A percentile compares a stretch with the other conserved stretches of the same genome.
These are phyloP conservation scores for Holocentrus rufus DNA, from an alignment of 2,797 vertebrate species.

Conservation along the genomic window DNA sequence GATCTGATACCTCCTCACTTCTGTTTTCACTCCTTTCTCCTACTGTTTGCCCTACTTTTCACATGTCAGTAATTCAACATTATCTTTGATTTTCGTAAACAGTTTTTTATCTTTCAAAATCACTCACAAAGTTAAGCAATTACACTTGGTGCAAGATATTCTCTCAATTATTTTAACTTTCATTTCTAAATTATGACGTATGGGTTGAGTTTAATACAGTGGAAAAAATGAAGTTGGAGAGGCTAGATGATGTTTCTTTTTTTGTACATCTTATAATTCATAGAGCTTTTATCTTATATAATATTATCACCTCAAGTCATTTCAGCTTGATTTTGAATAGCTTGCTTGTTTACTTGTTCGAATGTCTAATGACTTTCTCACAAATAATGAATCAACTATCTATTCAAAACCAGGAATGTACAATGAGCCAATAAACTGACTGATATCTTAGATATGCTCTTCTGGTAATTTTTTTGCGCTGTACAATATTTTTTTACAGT, in stretches of 20 bases:
- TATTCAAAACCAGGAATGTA: too few species aligned
- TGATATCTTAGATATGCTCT: too few species aligned
- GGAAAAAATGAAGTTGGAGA: not conserved
- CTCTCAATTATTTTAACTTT: not conserved
- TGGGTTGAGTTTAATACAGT: too few species aligned
- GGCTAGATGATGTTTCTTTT: not conserved
- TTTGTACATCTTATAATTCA: not conserved
- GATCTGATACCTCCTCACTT: slow-evolving; percentile 21
- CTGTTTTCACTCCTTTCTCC: slow-evolving; percentile 5
- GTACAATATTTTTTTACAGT: not conserved
- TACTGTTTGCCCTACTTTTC: slow-evolving; percentile 44
- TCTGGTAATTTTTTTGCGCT: too few species aligned
- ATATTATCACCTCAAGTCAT: not conserved
- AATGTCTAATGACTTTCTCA: not conserved
- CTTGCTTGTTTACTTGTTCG: too few species aligned
- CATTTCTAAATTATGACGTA: not conserved
- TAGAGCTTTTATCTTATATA: too few species aligned
- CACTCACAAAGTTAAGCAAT: too few species aligned
- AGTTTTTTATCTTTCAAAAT: too few species aligned
- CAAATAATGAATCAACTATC: not conserved
- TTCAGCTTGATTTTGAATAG: not conserved
- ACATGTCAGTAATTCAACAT: slow-evolving; percentile 20
- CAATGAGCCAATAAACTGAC: too few species aligned
- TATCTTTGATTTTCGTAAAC: too few species aligned
- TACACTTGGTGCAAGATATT: too few species aligned